These are phyloP conservation scores for Achroia grisella DNA, from an alignment of 1,140 invertebrate genomes.

Conservation along the genomic window DNA sequence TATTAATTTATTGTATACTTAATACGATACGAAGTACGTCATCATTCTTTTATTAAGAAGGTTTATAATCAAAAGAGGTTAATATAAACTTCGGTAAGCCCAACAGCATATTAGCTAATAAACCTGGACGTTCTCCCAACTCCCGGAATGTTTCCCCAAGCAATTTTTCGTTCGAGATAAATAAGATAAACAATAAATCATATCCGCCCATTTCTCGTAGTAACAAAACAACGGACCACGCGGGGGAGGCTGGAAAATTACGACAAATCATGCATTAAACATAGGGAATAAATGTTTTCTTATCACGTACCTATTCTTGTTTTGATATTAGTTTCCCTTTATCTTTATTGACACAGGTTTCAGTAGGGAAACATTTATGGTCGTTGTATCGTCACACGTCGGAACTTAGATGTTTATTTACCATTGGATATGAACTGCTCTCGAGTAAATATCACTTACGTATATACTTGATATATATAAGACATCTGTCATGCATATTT, in stretches of 20 bases:
- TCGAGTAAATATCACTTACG: too few species aligned
- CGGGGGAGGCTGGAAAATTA: constrained; percentile 64
- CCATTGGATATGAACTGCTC: too few species aligned
- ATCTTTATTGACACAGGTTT: constrained; percentile 72
- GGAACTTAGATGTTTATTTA: too few species aligned
- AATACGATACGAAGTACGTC: too few species aligned
- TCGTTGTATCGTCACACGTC: constrained; percentile 26
- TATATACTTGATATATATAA: too few species aligned
- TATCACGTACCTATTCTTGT: constrained; percentile 72
- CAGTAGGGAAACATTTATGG: constrained; percentile 53
- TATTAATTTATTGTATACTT: too few species aligned
- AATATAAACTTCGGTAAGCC: too few species aligned
- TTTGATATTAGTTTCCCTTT: constrained; percentile 71
- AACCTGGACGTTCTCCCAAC: too few species aligned
- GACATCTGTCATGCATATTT: too few species aligned
- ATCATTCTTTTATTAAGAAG: constrained; percentile 17
- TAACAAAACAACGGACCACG: constrained; percentile 52
- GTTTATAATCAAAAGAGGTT: constrained; percentile 3
- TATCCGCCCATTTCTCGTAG: constrained; percentile 54
- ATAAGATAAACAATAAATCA: constrained; percentile 68
- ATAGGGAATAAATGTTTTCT: constrained; percentile 73
- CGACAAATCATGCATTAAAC: constrained; percentile 74
- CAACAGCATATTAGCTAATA: too few species aligned
- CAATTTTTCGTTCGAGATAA: constrained; percentile 51
- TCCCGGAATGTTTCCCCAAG: too few species aligned